phyloP scores from a whole-genome alignment of 2,113 vertebrate species.

The Aptenodytes forsteri region DNA sequence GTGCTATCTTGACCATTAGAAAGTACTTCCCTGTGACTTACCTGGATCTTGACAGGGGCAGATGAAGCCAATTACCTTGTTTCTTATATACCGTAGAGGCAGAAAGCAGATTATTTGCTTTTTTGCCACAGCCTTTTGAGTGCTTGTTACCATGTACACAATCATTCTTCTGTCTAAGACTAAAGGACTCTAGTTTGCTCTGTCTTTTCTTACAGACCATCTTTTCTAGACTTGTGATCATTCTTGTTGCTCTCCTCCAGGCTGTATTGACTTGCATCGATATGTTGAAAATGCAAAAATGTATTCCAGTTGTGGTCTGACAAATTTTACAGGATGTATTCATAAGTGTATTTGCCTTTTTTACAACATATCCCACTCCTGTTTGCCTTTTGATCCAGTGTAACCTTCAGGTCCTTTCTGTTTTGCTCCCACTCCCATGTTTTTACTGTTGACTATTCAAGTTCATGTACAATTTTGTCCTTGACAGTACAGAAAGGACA shows the following conservation, averaged over 20 bases:
- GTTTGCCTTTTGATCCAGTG: neutral
- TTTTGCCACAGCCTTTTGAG: neutral
- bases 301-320: neutral
- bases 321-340: neutral
- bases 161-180: neutral
- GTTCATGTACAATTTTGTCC: neutral
- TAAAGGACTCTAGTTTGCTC: neutral
- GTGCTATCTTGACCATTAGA: neutral
- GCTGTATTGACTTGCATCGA: neutral
- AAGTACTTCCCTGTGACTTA: neutral
- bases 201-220: neutral
- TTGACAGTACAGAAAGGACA: neutral
- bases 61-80: neutral
- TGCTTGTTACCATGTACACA: neutral
- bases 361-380: neutral
- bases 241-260: neutral
- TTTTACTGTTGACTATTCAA: neutral
- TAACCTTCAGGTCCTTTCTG: neutral
- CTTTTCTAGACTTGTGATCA: neutral
- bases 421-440: neutral
- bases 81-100: neutral
- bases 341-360: neutral
- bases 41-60: neutral
- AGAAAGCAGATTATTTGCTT: neutral
- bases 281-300: neutral